Evolutionary conservation across 2,113 vertebrate genomes (phyloP), one percentile per base, ranked within the genome.

Genomic region (Chinchilla lanigera): DNA sequence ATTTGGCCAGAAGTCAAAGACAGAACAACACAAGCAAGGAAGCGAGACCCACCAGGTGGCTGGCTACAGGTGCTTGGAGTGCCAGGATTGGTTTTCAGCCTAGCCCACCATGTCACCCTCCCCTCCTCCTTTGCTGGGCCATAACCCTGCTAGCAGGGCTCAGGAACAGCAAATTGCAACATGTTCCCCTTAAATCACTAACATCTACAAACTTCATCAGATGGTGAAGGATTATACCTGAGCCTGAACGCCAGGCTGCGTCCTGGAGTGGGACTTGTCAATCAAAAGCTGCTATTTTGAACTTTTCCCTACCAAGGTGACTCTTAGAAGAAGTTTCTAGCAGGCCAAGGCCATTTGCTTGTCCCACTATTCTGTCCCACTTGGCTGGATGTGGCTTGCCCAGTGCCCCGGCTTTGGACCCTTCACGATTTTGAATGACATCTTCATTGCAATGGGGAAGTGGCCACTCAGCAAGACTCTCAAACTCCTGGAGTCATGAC

Each of bases 281-380:
- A 4, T 80, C 84, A 81, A 8, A 35, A 4, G 38, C 33, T 84
- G 26, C n/a, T 38, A 13, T 41, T 44, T 38, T 83, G 73, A 61
- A 61, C 7, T 16, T 58, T n/a, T 50, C 56, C 38, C 58, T 67
- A 77, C 19, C 81, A 56, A 14, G 17, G 16, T 50, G 87, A 60
- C n/a, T 83, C n/a, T 73, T 58, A 13, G 85, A 88, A 73, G 90
- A 47, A 50, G 50, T 87, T 95, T 92, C 71, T 58, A 9, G 60
- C 20, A 41, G 83, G 52, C 8, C 0, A 0, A 69, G 41, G 65
- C 44, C 26, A 47, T 35, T 26, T 87, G 38, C 14, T 47, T 5
- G 5, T 78, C 41, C 3, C 0, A 54, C 85, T 82, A 17, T 88
- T 67, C 58, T 52, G 17, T 8, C 35, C 11, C 28, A 16, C 30